Evolutionary conservation across 2,888 invertebrate species (phyloP), one percentile per base, ranked within the genome.

Genomic region (Pseudanteris insignis): DNA sequence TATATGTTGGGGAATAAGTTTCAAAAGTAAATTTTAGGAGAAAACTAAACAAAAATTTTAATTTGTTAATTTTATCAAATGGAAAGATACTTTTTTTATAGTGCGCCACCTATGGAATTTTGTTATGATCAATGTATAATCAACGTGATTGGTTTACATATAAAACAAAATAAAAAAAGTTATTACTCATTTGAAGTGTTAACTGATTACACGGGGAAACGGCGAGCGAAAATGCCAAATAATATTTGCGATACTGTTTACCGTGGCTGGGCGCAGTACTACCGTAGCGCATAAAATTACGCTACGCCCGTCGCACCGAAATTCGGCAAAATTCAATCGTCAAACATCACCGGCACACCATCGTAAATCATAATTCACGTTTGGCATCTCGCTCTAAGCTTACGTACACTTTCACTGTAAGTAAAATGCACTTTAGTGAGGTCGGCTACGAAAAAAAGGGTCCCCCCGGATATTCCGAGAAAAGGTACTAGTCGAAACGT

Each of bases 351-450:
- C 43, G 50, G 21, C 34, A 5, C 6, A 7, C 11, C 3, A 18
- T 14, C 7, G 30, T 51, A 51, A 51, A 51, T 51, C 43, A 43
- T 51, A 24, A n/a, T 6, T 32, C 29, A 43, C 29, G 18, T 51
- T 43, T 18, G 2, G 14, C 34, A 36, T 11, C 7, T n/a, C 28
- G 25, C 25, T 33, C 7, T 2, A 32, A 30, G 32, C 6, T 11
- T 0, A n/a, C 26, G n/a, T 29, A 30, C n/a, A 47, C 50, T 50
- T 50, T 50, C 50, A 34, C 51, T 36, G 33, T 36, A n/a, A n/a
- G n/a, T n/a, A 25, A 29, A 34, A 33, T 14, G 15, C 36, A 8
- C 11, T 12, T 38, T 4, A n/a, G 0, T 24, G 25, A 24, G 40
- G 26, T n/a, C 9, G 3, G 30, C n/a, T 2, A 12, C 2, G 28